Evolutionary conservation across 1,140 invertebrate species (phyloP).

Genomic region (Anastrepha ludens): DNA sequence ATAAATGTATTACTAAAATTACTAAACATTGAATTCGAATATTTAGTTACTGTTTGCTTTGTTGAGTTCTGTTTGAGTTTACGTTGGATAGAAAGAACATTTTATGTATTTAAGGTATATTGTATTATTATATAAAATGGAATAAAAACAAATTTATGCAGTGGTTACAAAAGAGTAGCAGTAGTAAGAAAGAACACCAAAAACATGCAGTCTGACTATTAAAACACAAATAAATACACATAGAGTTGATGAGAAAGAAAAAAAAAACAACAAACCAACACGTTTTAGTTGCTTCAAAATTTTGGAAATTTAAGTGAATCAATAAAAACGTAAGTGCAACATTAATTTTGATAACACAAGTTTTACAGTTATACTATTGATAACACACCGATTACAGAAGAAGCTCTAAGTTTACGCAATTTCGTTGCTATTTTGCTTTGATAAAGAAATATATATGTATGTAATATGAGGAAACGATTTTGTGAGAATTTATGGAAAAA

Average conservation of each 20-base stretch:
- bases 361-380: background rate
- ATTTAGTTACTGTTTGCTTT: constrained; percentile 49
- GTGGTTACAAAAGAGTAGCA: constrained; percentile 13
- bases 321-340: constrained; percentile 1
- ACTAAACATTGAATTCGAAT: constrained; percentile 35
- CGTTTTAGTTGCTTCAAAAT: background rate
- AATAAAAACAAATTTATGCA: constrained; percentile 51
- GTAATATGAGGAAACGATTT: background rate
- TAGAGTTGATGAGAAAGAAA: background rate
- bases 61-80: constrained; percentile 29
- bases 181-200: constrained; percentile 29
- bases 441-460: background rate
- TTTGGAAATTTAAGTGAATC: background rate
- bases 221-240: constrained; percentile 22
- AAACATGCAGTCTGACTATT: constrained; percentile 19
- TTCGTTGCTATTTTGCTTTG: background rate
- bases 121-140: constrained; percentile 25
- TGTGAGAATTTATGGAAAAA: background rate
- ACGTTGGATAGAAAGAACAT: constrained; percentile 27
- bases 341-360: constrained; percentile 30
- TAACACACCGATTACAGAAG: constrained; percentile 31
- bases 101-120: constrained; percentile 12
- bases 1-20: constrained; percentile 56
- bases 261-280: constrained; percentile 6
- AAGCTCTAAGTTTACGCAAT: background rate